phyloP scores from a whole-genome alignment of 2,888 invertebrate genomes.

The Sturmia bella region DNA sequence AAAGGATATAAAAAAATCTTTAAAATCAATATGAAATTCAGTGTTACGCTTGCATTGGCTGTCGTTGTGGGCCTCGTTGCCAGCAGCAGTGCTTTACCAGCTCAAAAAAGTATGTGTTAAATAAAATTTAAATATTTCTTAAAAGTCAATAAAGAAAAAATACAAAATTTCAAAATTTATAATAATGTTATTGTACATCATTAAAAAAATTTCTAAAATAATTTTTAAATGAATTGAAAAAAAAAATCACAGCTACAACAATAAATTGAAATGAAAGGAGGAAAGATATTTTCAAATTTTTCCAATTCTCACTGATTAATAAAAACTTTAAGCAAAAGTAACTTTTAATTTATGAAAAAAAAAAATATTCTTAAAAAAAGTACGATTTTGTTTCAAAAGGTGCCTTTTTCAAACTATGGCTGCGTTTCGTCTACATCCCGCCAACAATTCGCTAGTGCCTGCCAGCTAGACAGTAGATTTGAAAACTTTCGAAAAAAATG shows the following conservation, averaged over 20 bases:
- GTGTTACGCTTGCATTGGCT: constrained; percentile 76
- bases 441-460: too few species aligned
- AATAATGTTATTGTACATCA: background rate
- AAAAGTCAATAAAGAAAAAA: constrained; percentile 5
- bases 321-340: too few species aligned
- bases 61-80: constrained; percentile 77
- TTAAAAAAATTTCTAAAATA: background rate
- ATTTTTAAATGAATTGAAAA: background rate
- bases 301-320: too few species aligned
- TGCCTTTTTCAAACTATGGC: too few species aligned
- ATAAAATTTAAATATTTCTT: background rate
- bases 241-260: background rate
- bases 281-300: too few species aligned
- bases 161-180: constrained; percentile 29
- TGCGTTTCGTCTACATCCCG: too few species aligned
- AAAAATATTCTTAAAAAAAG: too few species aligned
- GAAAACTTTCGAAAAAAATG: too few species aligned
- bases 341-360: too few species aligned
- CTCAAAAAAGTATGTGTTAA: constrained; percentile 77
- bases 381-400: too few species aligned
- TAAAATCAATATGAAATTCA: constrained; percentile 75
- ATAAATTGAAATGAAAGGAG: too few species aligned
- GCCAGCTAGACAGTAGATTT: too few species aligned
- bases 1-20: constrained; percentile 24
- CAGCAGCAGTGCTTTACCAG: constrained; percentile 76